Base-by-base conservation (phyloP, 2,113 vertebrate species). In the Scomber japonicus region DNA sequence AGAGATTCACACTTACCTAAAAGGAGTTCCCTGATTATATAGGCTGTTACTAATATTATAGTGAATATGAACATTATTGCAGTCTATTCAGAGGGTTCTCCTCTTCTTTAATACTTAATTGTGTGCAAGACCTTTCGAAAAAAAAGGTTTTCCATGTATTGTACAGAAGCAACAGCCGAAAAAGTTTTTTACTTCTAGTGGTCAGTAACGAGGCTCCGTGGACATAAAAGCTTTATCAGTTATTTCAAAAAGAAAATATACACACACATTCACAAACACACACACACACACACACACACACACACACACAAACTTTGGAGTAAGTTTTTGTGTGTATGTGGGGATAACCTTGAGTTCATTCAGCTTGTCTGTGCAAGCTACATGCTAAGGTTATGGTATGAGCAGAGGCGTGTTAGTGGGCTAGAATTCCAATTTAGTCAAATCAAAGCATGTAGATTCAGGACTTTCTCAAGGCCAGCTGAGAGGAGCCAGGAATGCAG, bases 371-470 rank as follows among this genome's bases (percentile, higher is more conserved):
- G 72, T 83, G 81, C 49, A 53, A 67, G 79, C 83, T 67, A 79
- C 78, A 82, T 75, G 76, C 57, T 82, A 79, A 80, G 82, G 68
- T 82, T 78, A 71, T 13, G 77, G 68, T 75, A n/a, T 35, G 86
- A 82, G 84, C 83, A 72, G 72, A 78, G 68, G 74, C n/a, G 45
- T 56, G 69, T 65, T 57, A 5, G 80, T 83, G 78, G 77, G 81
- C 62, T 50, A 53, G 66, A 77, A 88, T 80, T 87, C 80, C 89
- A 90, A 89, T 85, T 86, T 64, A 68, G 80, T 80, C 82, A 79
- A 88, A 92, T 90, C 82, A 88, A 90, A 92, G 83, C 86, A 77
- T 90, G 91, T 82, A 85, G 81, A 91, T 76, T 87, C 54, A 83
- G 82, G 83, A 83, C 27, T 71, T 85, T 82, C 80, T 88, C 74